Base-by-base conservation (phyloP, 2,888 invertebrate species). In the Eilema sororculum region DNA sequence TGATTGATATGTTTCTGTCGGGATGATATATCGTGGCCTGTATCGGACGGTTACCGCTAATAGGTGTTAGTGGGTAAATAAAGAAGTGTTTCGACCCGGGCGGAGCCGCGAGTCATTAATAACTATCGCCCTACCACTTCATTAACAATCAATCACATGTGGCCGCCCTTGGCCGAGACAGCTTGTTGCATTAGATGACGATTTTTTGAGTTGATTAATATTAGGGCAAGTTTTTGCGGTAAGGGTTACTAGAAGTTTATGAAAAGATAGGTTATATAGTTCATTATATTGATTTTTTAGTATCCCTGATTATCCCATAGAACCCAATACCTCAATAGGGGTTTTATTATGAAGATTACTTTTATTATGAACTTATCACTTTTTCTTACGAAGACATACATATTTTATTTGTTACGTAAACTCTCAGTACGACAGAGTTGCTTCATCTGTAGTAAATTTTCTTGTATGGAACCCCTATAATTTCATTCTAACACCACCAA, bases 91-190 rank as follows among this genome's bases (percentile, higher is more conserved):
- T 74, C 75, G 80, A 75, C 70, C 79, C 89, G 87, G 92, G 93
- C 90, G 92, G 92, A 87, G 90, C 84, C 84, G 80, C 78, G 85
- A 75, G 86, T 89, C 93, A 94, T 95, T 95, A 94, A 94, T 95
- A 94, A 94, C 95, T 94, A 94, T 91, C 89, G 86, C 91, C 91
- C 92, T 84, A 86, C 84, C 87, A 92, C 93, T 94, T 95, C 94
- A 94, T 95, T 95, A 93, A 91, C 93, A 86, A 95, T 95, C 94
- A 92, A 95, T 95, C 94, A 94, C 90, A 90, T 86, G 89, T 90
- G 87, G 81, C 85, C 82, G 82, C 80, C 86, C 82, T 81, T 86
- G 90, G 84, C 82, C 76, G 67, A 79, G 89, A 90, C 91, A 90
- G 89, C 78, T 82, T 84, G 85, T 83, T 82, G 79, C 80, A 78